Conservation (phyloP, 2,113 vertebrate species). For the Micromys minutus region DNA sequence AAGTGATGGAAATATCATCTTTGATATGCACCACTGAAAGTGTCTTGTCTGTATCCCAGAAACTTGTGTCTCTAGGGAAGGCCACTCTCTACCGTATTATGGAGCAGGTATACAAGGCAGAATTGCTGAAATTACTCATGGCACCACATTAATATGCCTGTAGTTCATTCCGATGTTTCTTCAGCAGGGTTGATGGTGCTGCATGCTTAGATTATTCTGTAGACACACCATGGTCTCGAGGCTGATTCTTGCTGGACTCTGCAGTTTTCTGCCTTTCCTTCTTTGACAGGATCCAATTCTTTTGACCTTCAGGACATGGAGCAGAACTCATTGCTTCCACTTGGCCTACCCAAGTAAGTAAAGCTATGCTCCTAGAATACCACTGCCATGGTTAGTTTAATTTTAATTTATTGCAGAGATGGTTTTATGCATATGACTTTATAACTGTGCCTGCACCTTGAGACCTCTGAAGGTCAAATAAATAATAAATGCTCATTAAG, state of each 20-base stretch:
- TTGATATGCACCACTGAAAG: constrained; percentile 66
- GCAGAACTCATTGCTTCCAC: constrained; percentile 79
- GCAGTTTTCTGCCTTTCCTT: constrained; percentile 72
- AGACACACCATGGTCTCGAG: constrained; percentile 22
- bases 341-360: constrained; percentile 76
- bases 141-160: constrained; percentile 53
- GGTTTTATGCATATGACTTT: constrained; percentile 84
- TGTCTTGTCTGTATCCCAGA: constrained; percentile 18
- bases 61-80: constrained; percentile 42
- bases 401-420: constrained; percentile 83
- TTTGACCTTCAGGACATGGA: constrained; percentile 78
- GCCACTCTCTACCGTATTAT: background rate
- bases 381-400: constrained; percentile 81
- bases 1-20: constrained; percentile 72
- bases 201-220: constrained; percentile 58
- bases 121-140: background rate
- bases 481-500: constrained; percentile 83
- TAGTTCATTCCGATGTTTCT: constrained; percentile 27
- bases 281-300: constrained; percentile 74
- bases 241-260: constrained; percentile 69
- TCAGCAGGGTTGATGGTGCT: background rate
- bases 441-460: constrained; percentile 75
- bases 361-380: constrained; percentile 76
- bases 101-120: constrained; percentile 31
- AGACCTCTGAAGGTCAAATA: constrained; percentile 82